phyloP scores from a whole-genome alignment of 2,888 invertebrate species.

The Plutella xylostella region DNA sequence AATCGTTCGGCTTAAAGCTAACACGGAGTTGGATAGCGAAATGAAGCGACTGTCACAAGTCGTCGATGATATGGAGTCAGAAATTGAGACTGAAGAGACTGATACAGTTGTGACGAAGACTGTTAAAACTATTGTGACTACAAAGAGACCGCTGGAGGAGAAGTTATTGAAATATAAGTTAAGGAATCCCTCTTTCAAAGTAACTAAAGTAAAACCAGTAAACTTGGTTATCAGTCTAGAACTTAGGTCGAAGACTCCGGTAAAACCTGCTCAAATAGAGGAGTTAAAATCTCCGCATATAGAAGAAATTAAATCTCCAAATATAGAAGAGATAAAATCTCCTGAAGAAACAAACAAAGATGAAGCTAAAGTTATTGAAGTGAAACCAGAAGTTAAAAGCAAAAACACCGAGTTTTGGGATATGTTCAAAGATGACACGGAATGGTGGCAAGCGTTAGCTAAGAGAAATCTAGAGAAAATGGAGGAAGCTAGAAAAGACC shows the following conservation, averaged over 20 bases:
- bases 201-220: constrained; percentile 49
- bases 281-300: constrained; percentile 21
- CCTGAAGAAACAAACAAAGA: constrained; percentile 2
- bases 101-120: constrained; percentile 26
- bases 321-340: neutral
- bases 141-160: constrained; percentile 26
- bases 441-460: constrained; percentile 60
- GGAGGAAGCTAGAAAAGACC: constrained; percentile 53
- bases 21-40: constrained; percentile 50
- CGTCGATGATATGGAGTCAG: constrained; percentile 49
- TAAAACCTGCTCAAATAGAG: too few relatives aligned
- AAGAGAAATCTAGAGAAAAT: constrained; percentile 58
- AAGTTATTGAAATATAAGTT: constrained; percentile 24
- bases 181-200: constrained; percentile 47
- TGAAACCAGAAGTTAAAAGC: constrained; percentile 3
- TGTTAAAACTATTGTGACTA: constrained; percentile 24
- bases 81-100: constrained; percentile 27
- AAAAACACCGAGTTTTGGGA: constrained; percentile 40
- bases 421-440: constrained; percentile 57
- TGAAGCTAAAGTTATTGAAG: constrained; percentile 12
- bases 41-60: constrained; percentile 58
- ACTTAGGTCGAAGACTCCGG: constrained; percentile 13
- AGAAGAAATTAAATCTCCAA: constrained; percentile 11
- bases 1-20: constrained; percentile 34
- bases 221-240: constrained; percentile 36